Evolutionary conservation across 2,888 invertebrate species (phyloP), one percentile per base, ranked within the genome.

Genomic region (Chrysolina americana): DNA sequence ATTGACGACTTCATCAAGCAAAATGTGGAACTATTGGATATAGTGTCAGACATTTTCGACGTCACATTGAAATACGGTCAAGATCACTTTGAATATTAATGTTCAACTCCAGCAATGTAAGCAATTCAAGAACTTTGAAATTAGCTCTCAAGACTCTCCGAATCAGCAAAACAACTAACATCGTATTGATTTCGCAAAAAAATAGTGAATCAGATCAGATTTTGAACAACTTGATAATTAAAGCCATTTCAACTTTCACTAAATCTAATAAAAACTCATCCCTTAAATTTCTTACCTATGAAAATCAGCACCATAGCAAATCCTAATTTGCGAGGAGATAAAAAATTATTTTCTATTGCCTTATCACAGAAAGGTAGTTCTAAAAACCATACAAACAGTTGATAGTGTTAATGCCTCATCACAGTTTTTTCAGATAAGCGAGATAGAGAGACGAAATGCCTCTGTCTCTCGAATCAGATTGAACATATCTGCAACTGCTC

Each of bases 131-230:
- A n/a, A n/a, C n/a, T n/a, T 63, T 63, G 63, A 28, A 63, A 63
- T 13, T 63, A 23, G 63, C 63, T 63, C 63, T 63, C 63, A 63
- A 63, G 63, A 28, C 63, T 63, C 63, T 63, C 28, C 63, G 63
- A 63, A 63, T 63, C 63, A 63, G 63, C 28, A 28, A 63, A 63
- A 63, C 63, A 23, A 63, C 28, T 63, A 28, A 63, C 28, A 63
- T 28, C 63, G 23, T 10, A 28, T 63, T 63, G 36, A 63, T 63
- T 8, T 63, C 63, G 5, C 62, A 28, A 23, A 62, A 11, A 62
- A 62, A 62, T 62, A 62, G 21, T 28, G 62, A 62, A 62, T 62
- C 62, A 62, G 62, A 62, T 62, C 62, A 62, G 9, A 62, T 62
- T 62, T 28, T 62, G 10, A 62, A 62, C 28, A 62, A 62, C 28